Evolutionary conservation across 1,140 invertebrate genomes (phyloP).

Genomic region (Cyclargus thomasi): DNA sequence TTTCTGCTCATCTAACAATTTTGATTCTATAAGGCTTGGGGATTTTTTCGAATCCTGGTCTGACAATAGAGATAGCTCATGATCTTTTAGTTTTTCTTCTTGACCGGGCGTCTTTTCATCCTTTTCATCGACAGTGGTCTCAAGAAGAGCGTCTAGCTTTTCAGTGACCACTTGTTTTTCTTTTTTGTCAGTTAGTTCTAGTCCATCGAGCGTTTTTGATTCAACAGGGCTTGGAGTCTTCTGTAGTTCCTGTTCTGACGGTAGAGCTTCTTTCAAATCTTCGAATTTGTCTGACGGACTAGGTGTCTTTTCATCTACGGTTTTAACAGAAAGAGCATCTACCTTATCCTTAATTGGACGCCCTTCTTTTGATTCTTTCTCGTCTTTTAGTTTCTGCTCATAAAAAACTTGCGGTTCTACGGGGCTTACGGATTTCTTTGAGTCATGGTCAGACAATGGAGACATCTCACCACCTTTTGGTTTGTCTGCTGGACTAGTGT

Average conservation of each 20-base stretch:
- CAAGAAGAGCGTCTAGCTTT: conserved; percentile 21
- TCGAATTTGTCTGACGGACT: conserved; percentile 2
- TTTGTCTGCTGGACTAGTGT: background rate
- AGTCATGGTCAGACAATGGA: background rate
- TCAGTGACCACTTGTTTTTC: background rate
- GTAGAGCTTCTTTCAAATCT: background rate
- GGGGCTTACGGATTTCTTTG: background rate
- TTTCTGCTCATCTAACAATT: background rate
- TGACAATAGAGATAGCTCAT: background rate
- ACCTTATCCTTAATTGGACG: background rate
- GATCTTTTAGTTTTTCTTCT: conserved; percentile 3
- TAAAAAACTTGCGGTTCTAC: background rate
- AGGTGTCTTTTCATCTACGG: conserved; percentile 4
- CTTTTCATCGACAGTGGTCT: conserved; percentile 15
- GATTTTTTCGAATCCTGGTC: conserved; percentile 18
- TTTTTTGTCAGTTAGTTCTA: conserved; percentile 12
- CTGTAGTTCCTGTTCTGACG: conserved; percentile 7
- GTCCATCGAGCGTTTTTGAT: conserved; percentile 18
- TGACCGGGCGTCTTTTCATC: conserved; percentile 22
- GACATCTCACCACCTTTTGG: background rate
- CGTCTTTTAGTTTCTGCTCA: background rate
- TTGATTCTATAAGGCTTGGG: conserved; percentile 20
- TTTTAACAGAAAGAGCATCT: background rate
- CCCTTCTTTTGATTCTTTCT: background rate
- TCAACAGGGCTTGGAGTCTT: conserved; percentile 21